These are phyloP conservation scores for rabbit (Oryctolagus cuniculus) DNA, from an alignment of 2,113 vertebrate species.

Conservation along the genomic window mOryCun1.1 NC_091433.1:19402501-19403000, in stretches of 20 bases:
- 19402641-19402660: not conserved
- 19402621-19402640: not conserved
- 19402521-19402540: not conserved
- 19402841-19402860: not conserved
- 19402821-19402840: constrained; percentile 28
- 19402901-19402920: not conserved
- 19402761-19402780: not conserved
- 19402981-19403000: not conserved
- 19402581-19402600: not conserved
- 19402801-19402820: not conserved
- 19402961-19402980: not conserved
- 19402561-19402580: not conserved
- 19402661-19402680: not conserved
- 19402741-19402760: not conserved
- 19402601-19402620: not conserved
- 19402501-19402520: not conserved
- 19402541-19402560: not conserved
- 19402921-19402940: not conserved
- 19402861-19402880: not conserved
- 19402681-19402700: not conserved
- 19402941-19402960: not conserved
- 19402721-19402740: not conserved
- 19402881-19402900: not conserved
- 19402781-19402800: not conserved
- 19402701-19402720: not conserved